A percentile compares a stretch with the other conserved stretches of the same genome.
Evolutionary conservation across 2,113 vertebrate genomes (phyloP).

Genomic region (Gambusia holbrooki): DNA sequence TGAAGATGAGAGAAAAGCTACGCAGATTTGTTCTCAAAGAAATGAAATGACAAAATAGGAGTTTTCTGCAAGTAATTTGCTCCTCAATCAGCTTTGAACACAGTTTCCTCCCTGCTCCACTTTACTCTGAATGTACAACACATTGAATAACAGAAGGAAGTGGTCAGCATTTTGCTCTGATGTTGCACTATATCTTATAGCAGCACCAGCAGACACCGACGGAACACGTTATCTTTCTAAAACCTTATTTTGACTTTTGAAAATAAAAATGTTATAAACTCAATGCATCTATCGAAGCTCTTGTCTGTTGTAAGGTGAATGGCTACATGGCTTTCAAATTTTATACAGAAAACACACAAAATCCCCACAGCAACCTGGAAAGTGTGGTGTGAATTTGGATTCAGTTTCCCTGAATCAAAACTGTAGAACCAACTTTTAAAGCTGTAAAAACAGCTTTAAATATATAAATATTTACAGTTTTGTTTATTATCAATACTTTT

Average conservation of each 20-base stretch:
- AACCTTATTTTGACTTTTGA: constrained; percentile 48
- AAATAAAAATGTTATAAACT: constrained; percentile 52
- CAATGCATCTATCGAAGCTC: neutral
- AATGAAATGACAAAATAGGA: constrained; percentile 3
- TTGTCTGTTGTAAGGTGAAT: neutral
- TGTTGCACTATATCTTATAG: constrained; percentile 34
- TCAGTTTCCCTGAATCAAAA: too few relatives aligned
- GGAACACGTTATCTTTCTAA: too few relatives aligned
- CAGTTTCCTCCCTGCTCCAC: constrained; percentile 24
- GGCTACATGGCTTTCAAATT: too few relatives aligned
- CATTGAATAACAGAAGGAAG: constrained; percentile 33
- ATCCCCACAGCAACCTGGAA: too few relatives aligned
- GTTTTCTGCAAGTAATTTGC: constrained; percentile 31
- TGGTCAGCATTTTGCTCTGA: constrained; percentile 65
- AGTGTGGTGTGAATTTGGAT: too few relatives aligned
- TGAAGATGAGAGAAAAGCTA: neutral
- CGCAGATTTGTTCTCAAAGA: neutral
- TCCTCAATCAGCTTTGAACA: constrained; percentile 25
- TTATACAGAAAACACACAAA: too few relatives aligned
- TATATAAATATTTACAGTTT: too few relatives aligned
- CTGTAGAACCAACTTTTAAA: too few relatives aligned
- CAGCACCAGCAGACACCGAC: constrained; percentile 37
- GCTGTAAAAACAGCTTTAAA: too few relatives aligned
- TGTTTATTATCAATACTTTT: too few relatives aligned
- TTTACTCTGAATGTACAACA: constrained; percentile 39